Evolutionary conservation across 2,888 invertebrate species (phyloP).

Genomic region (Chesias legatella): DNA sequence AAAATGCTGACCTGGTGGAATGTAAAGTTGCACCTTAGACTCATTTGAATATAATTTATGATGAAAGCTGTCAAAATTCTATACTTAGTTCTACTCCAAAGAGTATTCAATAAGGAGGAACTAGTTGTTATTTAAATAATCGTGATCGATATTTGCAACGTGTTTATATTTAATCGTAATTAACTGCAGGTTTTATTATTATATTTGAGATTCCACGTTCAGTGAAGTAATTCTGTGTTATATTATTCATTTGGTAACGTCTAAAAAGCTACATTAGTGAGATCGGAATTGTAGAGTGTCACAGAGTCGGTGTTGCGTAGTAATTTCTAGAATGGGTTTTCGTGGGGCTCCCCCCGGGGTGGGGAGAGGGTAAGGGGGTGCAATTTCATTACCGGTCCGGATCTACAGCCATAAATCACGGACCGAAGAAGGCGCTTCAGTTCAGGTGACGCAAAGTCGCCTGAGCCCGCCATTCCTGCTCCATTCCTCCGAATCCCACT

Average conservation of each 20-base stretch:
- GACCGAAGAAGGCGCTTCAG: constrained; percentile 80
- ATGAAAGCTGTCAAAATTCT: too few species aligned
- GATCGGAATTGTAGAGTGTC: constrained; percentile 16
- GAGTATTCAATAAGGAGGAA: too few species aligned
- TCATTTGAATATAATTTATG: too few species aligned
- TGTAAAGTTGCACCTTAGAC: too few species aligned
- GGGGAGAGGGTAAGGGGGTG: constrained; percentile 67
- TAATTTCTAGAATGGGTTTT: constrained; percentile 77
- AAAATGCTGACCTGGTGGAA: too few species aligned
- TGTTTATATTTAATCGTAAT: too few species aligned
- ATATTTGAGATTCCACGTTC: too few species aligned
- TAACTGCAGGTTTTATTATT: too few species aligned
- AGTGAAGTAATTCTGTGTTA: too few species aligned
- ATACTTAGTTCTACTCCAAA: too few species aligned
- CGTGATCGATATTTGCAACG: too few species aligned
- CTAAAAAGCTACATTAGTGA: constrained; percentile 15
- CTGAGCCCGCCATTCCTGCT: constrained; percentile 71
- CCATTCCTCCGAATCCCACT: constrained; percentile 65
- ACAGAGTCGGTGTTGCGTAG: constrained; percentile 68
- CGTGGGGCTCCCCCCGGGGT: constrained; percentile 49
- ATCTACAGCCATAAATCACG: constrained; percentile 80
- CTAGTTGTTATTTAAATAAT: too few species aligned
- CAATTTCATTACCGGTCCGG: constrained; percentile 81
- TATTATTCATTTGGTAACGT: background rate
- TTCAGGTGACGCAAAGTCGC: constrained; percentile 79